Conservation (phyloP, 2,888 invertebrate genomes). For the Reticulitermes lucifugus region DNA sequence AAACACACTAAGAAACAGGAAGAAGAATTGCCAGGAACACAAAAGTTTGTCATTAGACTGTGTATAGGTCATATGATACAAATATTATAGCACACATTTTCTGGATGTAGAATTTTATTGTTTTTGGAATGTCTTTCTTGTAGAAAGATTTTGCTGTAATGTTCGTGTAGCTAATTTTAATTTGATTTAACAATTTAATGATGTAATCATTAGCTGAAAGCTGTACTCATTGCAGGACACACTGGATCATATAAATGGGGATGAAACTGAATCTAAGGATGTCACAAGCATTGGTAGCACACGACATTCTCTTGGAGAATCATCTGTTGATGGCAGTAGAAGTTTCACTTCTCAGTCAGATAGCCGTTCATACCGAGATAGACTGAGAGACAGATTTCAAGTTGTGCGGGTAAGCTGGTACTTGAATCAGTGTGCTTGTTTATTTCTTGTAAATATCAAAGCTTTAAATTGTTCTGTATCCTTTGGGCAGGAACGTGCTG, state of each 20-base stretch:
- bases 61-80: too few species aligned
- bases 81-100: too few species aligned
- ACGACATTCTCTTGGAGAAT: constrained; percentile 52
- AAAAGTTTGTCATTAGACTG: too few species aligned
- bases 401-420: constrained; percentile 55
- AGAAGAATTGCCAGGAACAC: too few species aligned
- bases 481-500: constrained; percentile 58
- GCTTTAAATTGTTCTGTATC: not conserved
- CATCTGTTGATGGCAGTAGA: constrained; percentile 53
- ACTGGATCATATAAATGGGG: not conserved
- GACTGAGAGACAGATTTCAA: constrained; percentile 61
- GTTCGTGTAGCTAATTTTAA: too few species aligned
- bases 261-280: not conserved
- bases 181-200: too few species aligned
- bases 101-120: too few species aligned
- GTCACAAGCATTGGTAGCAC: constrained; percentile 24
- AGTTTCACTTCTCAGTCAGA: constrained; percentile 58
- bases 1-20: too few species aligned
- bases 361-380: constrained; percentile 61
- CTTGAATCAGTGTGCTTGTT: not conserved
- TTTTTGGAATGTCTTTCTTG: too few species aligned
- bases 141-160: too few species aligned
- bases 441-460: not conserved
- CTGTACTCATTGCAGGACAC: not conserved
- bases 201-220: too few species aligned